A percentile compares a stretch with the other conserved stretches of the same genome.
phyloP scores from a whole-genome alignment of 2,113 vertebrate species.

The Gallinago jamesoni region DNA sequence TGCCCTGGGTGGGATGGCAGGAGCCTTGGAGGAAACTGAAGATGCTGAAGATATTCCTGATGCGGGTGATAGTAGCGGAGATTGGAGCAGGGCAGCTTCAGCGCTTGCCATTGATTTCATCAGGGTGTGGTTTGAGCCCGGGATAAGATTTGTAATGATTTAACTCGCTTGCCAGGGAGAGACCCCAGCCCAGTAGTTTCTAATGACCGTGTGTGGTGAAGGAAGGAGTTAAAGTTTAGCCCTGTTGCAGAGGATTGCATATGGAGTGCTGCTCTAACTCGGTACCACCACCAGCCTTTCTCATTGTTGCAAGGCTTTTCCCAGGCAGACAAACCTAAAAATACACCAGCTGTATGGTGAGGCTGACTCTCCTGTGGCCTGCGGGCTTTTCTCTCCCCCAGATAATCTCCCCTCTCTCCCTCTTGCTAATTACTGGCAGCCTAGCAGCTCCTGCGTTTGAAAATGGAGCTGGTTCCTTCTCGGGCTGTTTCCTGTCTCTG shows the following conservation, averaged over 20 bases:
- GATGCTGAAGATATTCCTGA: neutral
- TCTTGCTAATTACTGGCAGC: neutral
- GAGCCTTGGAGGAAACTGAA: neutral
- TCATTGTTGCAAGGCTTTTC: conserved; percentile 49
- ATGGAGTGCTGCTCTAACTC: neutral
- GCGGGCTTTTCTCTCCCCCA: neutral
- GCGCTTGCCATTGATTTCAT: neutral
- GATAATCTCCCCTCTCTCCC: neutral
- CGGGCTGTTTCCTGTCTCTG: neutral
- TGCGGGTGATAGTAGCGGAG: neutral
- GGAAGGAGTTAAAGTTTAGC: conserved; percentile 57
- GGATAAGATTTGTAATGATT: conserved; percentile 26
- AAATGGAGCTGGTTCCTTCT: neutral
- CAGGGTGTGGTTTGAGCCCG: neutral
- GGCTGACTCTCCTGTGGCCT: conserved; percentile 15
- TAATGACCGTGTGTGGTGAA: neutral
- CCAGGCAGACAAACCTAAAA: conserved; percentile 50
- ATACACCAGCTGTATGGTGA: neutral
- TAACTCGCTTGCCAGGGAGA: neutral
- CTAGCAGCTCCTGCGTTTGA: neutral
- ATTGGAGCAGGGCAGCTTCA: neutral
- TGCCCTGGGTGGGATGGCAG: neutral
- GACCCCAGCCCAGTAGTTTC: neutral
- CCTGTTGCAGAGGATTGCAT: neutral
- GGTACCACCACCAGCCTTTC: conserved; percentile 1